Evolutionary conservation across 2,888 invertebrate species (phyloP).

Genomic region (Xestia xanthographa): DNA sequence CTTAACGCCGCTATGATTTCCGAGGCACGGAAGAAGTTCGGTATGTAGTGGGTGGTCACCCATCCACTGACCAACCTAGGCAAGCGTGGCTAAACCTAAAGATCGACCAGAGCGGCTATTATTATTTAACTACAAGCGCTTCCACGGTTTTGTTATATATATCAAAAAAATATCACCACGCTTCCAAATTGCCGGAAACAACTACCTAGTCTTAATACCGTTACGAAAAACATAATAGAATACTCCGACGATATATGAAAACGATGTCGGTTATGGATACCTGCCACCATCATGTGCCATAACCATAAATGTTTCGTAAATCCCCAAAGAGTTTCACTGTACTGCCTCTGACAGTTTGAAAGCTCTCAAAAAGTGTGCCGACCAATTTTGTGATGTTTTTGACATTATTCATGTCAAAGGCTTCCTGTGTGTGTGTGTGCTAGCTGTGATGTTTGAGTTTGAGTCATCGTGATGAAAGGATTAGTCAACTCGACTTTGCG

Average conservation of each 20-base stretch:
- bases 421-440: background rate
- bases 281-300: constrained; percentile 56
- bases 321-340: constrained; percentile 58
- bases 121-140: background rate
- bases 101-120: background rate
- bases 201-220: constrained; percentile 56
- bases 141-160: background rate
- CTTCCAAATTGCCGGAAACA: constrained; percentile 49
- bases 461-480: background rate
- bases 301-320: constrained; percentile 62
- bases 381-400: constrained; percentile 22
- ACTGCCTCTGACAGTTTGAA: constrained; percentile 46
- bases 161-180: constrained; percentile 4
- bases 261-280: constrained; percentile 60
- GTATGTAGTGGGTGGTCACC: background rate
- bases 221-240: constrained; percentile 56
- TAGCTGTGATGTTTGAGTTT: background rate
- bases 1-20: background rate
- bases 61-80: background rate
- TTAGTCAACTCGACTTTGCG: background rate
- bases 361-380: constrained; percentile 34
- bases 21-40: background rate
- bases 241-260: constrained; percentile 55
- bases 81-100: background rate
- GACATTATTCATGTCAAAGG: constrained; percentile 12